Conservation (phyloP, 2,113 vertebrate species). For the Ibidorhyncha struthersii region DNA sequence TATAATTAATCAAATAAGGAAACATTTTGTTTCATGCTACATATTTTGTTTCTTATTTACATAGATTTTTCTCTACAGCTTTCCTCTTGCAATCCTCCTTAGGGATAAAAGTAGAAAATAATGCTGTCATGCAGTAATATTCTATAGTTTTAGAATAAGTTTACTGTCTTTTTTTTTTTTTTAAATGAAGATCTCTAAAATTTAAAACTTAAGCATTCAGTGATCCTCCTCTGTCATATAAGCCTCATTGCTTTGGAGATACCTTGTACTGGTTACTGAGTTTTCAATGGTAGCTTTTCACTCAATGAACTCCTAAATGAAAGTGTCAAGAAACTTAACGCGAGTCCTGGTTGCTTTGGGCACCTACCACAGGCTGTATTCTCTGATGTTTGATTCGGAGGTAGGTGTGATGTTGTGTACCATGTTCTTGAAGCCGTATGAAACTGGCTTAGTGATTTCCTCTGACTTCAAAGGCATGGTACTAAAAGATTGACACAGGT, state of each 20-base stretch:
- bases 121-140: background rate
- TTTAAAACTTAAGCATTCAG: background rate
- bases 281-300: background rate
- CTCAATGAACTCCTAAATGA: background rate
- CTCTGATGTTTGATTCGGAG: background rate
- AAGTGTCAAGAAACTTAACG: background rate
- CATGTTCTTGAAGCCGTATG: background rate
- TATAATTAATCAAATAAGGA: background rate
- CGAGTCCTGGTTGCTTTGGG: background rate
- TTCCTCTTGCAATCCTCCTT: background rate
- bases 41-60: background rate
- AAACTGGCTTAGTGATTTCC: background rate
- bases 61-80: background rate
- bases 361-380: background rate
- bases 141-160: background rate
- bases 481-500: background rate
- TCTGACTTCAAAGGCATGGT: background rate
- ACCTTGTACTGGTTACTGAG: background rate
- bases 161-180: background rate
- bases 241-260: background rate
- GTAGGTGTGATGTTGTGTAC: background rate
- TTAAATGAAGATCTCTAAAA: background rate
- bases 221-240: background rate
- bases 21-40: background rate
- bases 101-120: background rate